These are phyloP conservation scores for Enteromius unitaeniatus DNA, from an alignment of 2,797 vertebrate species.

Conservation along the genomic window DNA sequence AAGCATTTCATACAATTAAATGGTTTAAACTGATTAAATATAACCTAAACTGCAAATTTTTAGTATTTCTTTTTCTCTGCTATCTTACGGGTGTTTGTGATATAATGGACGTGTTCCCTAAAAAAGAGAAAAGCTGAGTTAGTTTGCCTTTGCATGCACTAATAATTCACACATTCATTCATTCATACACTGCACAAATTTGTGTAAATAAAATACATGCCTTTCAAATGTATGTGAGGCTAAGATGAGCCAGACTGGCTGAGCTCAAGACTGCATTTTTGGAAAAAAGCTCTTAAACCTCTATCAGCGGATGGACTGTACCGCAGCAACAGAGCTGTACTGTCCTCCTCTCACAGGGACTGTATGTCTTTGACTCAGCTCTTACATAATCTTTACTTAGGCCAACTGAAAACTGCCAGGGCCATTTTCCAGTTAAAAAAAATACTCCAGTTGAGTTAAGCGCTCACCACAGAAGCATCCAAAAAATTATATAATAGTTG, in stretches of 20 bases:
- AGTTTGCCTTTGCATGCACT: constrained; percentile 11
- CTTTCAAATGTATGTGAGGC: not conserved
- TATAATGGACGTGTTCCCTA: constrained; percentile 39
- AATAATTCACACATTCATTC: not conserved
- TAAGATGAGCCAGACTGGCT: not conserved
- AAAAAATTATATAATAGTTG: not conserved
- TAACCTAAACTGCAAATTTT: not conserved
- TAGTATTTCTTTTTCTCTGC: not conserved
- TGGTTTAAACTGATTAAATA: not conserved
- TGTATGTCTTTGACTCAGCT: constrained; percentile 71
- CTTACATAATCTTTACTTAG: constrained; percentile 68
- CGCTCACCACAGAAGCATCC: not conserved
- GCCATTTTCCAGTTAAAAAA: constrained; percentile 29
- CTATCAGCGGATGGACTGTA: constrained; percentile 50
- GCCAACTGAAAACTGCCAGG: constrained; percentile 59
- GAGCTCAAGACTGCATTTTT: constrained; percentile 9
- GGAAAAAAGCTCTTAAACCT: constrained; percentile 35
- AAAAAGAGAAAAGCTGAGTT: constrained; percentile 39
- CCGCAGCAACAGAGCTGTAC: constrained; percentile 70
- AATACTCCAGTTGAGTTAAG: constrained; percentile 34
- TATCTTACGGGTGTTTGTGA: not conserved
- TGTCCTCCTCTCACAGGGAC: constrained; percentile 71
- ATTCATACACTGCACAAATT: not conserved
- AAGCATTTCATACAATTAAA: constrained; percentile 2
- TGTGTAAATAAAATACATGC: not conserved